phyloP scores from a whole-genome alignment of 1,140 invertebrate genomes.

The Ceratosolen solmsi region DNA sequence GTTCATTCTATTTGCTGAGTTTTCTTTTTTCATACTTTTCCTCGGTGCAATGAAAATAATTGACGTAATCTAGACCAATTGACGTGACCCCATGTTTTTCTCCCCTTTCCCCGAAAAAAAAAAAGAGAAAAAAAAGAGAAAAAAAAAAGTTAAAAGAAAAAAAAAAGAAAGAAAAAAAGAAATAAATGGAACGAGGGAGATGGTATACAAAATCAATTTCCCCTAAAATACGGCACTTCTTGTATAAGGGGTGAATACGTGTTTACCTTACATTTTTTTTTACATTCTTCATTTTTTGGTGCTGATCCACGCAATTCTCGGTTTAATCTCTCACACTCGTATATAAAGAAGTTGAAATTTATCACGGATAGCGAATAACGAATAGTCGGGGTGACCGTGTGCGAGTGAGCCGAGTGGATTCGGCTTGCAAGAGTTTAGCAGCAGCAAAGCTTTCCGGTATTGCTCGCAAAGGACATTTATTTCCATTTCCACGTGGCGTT shows the following conservation, averaged over 20 bases:
- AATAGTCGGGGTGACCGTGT: neutral
- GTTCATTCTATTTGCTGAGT: neutral
- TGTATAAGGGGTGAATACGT: slow-evolving; percentile 2
- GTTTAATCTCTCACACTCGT: neutral
- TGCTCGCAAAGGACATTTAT: slow-evolving; percentile 10
- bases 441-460: neutral
- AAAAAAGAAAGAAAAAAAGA: neutral
- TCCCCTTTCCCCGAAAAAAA: slow-evolving; percentile 1
- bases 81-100: neutral
- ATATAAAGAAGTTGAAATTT: slow-evolving; percentile 2
- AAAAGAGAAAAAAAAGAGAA: neutral
- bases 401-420: neutral
- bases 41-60: slow-evolving; percentile 18
- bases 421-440: neutral
- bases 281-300: neutral
- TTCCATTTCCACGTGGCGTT: neutral
- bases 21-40: neutral
- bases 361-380: slow-evolving; percentile 9
- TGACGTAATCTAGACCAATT: slow-evolving; percentile 1
- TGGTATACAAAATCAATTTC: slow-evolving; percentile 33
- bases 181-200: neutral
- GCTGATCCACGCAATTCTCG: neutral
- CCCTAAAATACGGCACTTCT: neutral
- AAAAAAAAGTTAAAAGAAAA: neutral
- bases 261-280: neutral